Evolutionary conservation across 2,113 vertebrate genomes (phyloP).

Genomic region (Accipiter cooperii): DNA sequence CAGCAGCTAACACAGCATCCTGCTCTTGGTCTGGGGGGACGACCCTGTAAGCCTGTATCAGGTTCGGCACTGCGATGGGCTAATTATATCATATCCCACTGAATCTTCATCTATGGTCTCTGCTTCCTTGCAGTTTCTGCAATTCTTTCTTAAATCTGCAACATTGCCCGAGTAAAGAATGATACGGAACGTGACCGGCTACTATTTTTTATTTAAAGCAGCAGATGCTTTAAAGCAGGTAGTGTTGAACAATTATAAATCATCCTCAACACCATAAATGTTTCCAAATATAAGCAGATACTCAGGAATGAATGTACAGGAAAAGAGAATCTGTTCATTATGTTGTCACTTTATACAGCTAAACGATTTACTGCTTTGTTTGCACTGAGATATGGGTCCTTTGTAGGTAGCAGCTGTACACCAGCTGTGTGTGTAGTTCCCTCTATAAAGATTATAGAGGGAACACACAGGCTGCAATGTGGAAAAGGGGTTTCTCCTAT

Average conservation of each 20-base stretch:
- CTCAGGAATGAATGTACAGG: not conserved
- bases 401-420: not conserved
- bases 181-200: not conserved
- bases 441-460: not conserved
- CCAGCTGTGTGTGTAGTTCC: not conserved
- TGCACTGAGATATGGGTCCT: not conserved
- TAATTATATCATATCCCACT: not conserved
- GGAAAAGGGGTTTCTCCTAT: not conserved
- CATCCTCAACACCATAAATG: not conserved
- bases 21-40: not conserved
- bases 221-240: not conserved
- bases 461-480: not conserved
- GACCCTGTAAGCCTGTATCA: not conserved
- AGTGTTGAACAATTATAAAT: not conserved
- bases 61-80: not conserved
- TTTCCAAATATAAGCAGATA: not conserved
- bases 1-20: not conserved
- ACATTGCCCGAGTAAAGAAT: not conserved
- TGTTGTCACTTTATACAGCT: not conserved
- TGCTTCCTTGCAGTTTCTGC: not conserved
- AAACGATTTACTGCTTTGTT: constrained; percentile 15
- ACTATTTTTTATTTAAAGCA: not conserved
- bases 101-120: not conserved
- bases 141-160: not conserved
- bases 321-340: not conserved